phyloP scores from a whole-genome alignment of 2,888 invertebrate genomes.

The Reticulitermes lucifugus region DNA sequence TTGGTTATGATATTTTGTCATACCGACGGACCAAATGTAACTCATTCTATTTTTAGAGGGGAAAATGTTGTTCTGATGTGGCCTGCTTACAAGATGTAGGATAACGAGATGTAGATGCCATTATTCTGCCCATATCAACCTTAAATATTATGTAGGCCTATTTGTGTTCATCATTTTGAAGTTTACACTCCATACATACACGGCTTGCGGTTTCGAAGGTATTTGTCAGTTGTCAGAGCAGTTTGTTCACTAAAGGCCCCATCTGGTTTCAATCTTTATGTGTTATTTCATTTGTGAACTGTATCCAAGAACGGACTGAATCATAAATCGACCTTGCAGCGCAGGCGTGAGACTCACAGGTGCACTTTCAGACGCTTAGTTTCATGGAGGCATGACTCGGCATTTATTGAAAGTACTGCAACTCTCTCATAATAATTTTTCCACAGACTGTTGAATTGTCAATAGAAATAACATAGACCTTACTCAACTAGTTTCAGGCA shows the following conservation, averaged over 20 bases:
- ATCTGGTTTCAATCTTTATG: neutral
- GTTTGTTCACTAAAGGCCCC: neutral
- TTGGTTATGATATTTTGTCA: too few species aligned
- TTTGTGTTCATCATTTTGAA: too few species aligned
- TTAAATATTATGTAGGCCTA: too few species aligned
- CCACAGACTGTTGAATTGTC: neutral
- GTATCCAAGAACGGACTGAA: neutral
- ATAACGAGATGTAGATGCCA: too few species aligned
- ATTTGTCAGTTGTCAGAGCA: neutral
- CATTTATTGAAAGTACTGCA: neutral
- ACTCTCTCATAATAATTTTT: neutral
- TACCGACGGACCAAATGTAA: too few species aligned
- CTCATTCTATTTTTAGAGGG: too few species aligned
- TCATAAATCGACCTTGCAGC: conserved; percentile 15
- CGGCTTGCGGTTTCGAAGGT: neutral
- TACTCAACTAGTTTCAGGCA: too few species aligned
- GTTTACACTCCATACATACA: too few species aligned
- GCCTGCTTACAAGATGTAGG: too few species aligned
- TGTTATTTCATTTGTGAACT: neutral
- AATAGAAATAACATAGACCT: too few species aligned
- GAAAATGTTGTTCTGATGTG: too few species aligned
- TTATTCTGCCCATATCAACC: too few species aligned
- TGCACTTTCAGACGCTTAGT: neutral
- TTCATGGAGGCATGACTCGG: neutral
- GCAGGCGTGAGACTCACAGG: neutral